phyloP scores from a whole-genome alignment of 2,113 vertebrate species.

The Hylia prasina region DNA sequence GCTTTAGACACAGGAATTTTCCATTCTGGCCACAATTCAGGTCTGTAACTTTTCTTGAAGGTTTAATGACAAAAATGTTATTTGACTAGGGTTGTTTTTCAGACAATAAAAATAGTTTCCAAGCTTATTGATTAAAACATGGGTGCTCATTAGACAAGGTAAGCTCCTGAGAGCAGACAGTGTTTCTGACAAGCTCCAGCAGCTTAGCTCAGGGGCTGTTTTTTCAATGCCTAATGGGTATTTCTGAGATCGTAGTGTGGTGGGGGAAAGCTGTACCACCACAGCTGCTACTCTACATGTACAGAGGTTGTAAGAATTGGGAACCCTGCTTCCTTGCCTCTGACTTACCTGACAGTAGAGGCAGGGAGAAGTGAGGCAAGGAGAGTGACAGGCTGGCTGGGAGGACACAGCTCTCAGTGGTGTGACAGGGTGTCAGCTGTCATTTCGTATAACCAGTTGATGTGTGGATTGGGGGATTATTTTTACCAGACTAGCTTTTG shows the following conservation, averaged over 20 bases:
- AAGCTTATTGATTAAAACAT: neutral
- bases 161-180: neutral
- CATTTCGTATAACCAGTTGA: neutral
- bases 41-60: neutral
- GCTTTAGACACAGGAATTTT: neutral
- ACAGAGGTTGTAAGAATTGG: neutral
- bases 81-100: neutral
- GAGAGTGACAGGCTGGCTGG: neutral
- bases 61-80: neutral
- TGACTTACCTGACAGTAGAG: neutral
- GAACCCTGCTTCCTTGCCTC: neutral
- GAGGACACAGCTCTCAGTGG: neutral
- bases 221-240: neutral
- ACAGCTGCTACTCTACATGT: too few relatives aligned
- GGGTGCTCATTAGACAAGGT: neutral
- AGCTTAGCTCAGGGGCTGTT: neutral
- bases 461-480: neutral
- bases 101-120: neutral
- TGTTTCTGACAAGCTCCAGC: neutral
- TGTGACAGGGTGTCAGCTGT: neutral
- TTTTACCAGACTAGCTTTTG: neutral
- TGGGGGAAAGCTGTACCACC: neutral
- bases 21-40: neutral
- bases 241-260: rapidly evolving
- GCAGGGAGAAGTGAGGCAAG: neutral